Evolutionary conservation across 2,888 invertebrate species (phyloP), one percentile per base, ranked within the genome.

Genomic region (Helobdella robusta): DNA sequence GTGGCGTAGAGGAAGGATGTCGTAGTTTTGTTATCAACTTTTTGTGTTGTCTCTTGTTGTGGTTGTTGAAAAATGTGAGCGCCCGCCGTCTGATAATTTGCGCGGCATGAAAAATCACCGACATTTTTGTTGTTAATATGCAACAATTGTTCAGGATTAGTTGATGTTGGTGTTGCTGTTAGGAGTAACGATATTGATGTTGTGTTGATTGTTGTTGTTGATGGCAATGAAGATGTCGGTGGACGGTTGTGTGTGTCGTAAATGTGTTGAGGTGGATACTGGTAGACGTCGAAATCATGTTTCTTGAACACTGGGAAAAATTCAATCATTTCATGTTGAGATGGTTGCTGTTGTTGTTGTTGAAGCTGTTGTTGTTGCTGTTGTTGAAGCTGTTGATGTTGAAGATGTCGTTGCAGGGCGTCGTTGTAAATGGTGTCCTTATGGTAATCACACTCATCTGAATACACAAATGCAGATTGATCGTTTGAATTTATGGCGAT

Each of bases 331-430:
- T 28, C 18, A 56, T 30, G n/a, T 2, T 25, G 5, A 6, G 32
- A 30, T 32, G 28, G 56, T 2, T 56, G 56, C 6, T 56, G 30
- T 56, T 25, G 30, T 3, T 30, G 56, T 8, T 56, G 32, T 23
- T 5, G 48, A 18, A 23, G 48, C 20, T 4, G 48, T 2, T 11
- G 48, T 5, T 48, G 48, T 23, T 15, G 48, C 6, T 15, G 48
- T 4, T 48, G 48, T 5, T 18, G 48, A 18, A 5, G 48, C 20
- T 48, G 48, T 23, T 48, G 48, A 48, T 48, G 23, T 15, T 48
- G 48, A 48, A 18, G n/a, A 48, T n/a, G 20, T 32, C 32, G 56
- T 6, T 56, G 56, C n/a, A 56, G 32, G n/a, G 56, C 56, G 23
- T 56, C 56, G 56, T n/a, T n/a, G 28, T 30, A 56, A 6, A n/a